Percentiles rank a stretch among this genome's conserved stretches.
These are phyloP conservation scores for Folsomia candida DNA, from an alignment of 2,888 invertebrate genomes.

Conservation along the genomic window DNA sequence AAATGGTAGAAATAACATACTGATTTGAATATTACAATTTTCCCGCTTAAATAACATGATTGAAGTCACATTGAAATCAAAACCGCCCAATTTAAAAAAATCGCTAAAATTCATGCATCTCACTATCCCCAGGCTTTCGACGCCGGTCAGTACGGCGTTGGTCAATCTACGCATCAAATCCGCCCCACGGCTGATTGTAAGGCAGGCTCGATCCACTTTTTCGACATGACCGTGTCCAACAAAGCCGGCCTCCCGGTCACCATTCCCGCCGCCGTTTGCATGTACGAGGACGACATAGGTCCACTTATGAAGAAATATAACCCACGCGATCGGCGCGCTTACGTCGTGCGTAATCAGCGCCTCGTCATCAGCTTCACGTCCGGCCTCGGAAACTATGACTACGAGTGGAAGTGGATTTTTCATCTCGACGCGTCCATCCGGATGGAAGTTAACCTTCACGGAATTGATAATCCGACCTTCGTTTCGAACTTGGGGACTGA, in stretches of 20 bases:
- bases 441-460: constrained; percentile 22
- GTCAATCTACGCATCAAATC: constrained; percentile 12
- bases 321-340: constrained; percentile 5
- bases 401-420: too few relatives aligned
- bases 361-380: constrained; percentile 14
- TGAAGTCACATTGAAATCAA: too few relatives aligned
- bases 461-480: neutral
- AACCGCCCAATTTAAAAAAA: too few relatives aligned
- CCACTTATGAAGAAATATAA: constrained; percentile 31
- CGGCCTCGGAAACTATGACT: constrained; percentile 29
- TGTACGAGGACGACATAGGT: constrained; percentile 35
- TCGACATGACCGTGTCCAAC: constrained; percentile 19
- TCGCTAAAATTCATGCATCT: too few relatives aligned
- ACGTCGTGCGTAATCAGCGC: constrained; percentile 15
- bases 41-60: too few relatives aligned
- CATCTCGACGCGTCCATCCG: constrained; percentile 34
- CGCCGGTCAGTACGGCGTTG: constrained; percentile 33
- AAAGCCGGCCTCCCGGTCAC: constrained; percentile 12
- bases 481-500: too few relatives aligned
- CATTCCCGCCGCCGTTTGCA: constrained; percentile 22
- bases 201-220: constrained; percentile 22
- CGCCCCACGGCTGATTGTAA: constrained; percentile 18
- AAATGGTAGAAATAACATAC: too few relatives aligned
- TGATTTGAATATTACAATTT: too few relatives aligned
- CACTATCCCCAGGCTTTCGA: too few relatives aligned